Conservation (phyloP, 1,140 invertebrate genomes). For the Dreissena rostriformis region DNA sequence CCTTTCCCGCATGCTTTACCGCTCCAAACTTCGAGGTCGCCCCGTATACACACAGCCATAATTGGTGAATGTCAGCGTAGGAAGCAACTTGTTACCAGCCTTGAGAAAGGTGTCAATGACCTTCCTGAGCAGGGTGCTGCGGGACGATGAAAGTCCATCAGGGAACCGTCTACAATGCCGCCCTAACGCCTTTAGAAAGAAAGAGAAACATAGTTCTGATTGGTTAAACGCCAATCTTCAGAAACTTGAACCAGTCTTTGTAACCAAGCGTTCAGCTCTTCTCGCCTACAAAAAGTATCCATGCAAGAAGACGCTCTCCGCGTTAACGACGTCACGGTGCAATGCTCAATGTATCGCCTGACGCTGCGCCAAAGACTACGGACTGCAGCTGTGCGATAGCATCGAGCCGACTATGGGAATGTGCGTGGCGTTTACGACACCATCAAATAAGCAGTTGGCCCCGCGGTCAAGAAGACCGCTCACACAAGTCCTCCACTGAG, state of each 20-base stretch:
- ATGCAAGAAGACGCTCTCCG: not conserved
- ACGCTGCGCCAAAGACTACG: not conserved
- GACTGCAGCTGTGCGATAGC: not conserved
- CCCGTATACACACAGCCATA: not conserved
- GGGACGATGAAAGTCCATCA: not conserved
- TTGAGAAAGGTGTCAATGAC: not conserved
- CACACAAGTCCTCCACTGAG: not conserved
- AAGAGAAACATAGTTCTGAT: not conserved
- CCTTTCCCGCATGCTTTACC: slow-evolving; percentile 36
- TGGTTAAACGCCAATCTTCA: not conserved
- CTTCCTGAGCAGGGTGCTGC: not conserved
- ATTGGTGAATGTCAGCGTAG: not conserved
- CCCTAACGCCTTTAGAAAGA: not conserved
- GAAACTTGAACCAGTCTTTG: not conserved
- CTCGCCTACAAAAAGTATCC: slow-evolving; percentile 4
- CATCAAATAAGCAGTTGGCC: slow-evolving; percentile 23
- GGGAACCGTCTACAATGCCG: not conserved
- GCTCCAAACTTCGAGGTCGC: not conserved
- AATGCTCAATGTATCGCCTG: not conserved
- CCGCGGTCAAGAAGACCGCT: not conserved
- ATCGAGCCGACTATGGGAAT: slow-evolving; percentile 18
- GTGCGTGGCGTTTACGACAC: slow-evolving; percentile 2
- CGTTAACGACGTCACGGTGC: not conserved
- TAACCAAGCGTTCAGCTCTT: not conserved
- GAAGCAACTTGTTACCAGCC: not conserved